Evolutionary conservation across 37 sponge, comb jelly and placozoan genomes (phyloP).

Genomic region (Hexactinellida sp.): DNA sequence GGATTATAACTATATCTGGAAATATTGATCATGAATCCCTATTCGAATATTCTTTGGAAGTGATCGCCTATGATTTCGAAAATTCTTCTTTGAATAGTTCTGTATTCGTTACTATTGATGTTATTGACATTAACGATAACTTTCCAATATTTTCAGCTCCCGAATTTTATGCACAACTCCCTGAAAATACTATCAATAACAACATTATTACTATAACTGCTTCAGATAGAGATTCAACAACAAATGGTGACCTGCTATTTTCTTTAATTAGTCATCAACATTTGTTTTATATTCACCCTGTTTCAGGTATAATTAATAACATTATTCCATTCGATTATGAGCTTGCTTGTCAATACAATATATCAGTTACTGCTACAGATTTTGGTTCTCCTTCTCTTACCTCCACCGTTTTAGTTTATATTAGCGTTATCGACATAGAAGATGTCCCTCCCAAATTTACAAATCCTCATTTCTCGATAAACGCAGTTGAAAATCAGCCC

Average conservation of each 20-base stretch:
- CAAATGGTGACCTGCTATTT: neutral
- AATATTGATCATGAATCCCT: neutral
- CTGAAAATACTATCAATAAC: neutral
- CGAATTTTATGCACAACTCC: neutral
- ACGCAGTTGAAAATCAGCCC: neutral
- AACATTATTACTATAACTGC: neutral
- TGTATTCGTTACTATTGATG: neutral
- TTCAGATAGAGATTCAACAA: conserved; percentile 1
- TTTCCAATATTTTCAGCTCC: neutral
- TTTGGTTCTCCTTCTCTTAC: neutral
- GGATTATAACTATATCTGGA: neutral
- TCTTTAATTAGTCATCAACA: neutral
- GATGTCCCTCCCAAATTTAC: neutral
- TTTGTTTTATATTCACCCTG: neutral
- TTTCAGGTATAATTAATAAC: neutral
- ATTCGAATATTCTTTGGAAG: neutral
- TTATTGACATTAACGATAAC: neutral
- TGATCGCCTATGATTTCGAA: neutral
- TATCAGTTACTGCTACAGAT: neutral
- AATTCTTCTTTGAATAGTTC: neutral
- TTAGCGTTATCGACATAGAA: neutral
- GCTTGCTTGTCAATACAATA: neutral
- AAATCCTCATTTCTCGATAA: neutral
- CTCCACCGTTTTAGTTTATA: neutral
- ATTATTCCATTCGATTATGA: neutral